A percentile compares a stretch with the other conserved stretches of the same genome.
These are phyloP conservation scores for Drosophila bocqueti DNA, from an alignment of 1,140 invertebrate genomes.

Conservation along the genomic window DNA sequence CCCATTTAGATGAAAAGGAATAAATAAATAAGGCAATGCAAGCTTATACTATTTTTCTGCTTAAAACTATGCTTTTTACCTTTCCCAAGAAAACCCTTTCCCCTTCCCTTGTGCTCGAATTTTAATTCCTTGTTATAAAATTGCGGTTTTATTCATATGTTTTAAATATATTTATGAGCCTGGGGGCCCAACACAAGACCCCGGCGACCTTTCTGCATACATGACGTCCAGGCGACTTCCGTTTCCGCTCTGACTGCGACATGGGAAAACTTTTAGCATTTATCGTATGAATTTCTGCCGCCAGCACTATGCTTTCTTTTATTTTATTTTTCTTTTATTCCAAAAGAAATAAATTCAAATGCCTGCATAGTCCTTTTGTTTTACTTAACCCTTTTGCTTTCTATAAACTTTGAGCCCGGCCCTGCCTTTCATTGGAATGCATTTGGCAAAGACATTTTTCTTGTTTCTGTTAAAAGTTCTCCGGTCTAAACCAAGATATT, in stretches of 20 bases:
- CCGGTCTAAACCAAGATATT: neutral
- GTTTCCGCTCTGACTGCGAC: constrained; percentile 63
- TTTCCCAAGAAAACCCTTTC: neutral
- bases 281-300: constrained; percentile 45
- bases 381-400: constrained; percentile 28
- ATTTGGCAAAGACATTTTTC: constrained; percentile 31
- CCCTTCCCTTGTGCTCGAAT: too few relatives aligned
- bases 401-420: constrained; percentile 5
- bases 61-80: neutral
- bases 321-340: constrained; percentile 7
- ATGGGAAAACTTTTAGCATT: constrained; percentile 80
- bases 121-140: constrained; percentile 16
- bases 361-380: constrained; percentile 47
- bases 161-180: constrained; percentile 69
- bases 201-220: constrained; percentile 62
- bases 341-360: constrained; percentile 65
- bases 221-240: constrained; percentile 72
- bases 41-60: neutral
- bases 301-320: constrained; percentile 45
- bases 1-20: neutral
- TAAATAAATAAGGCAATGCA: neutral
- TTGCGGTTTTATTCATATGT: constrained; percentile 34
- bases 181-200: constrained; percentile 35
- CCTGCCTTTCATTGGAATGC: constrained; percentile 14
- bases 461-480: constrained; percentile 12